Conservation (phyloP, 1,140 invertebrate genomes). For the Lasioglossum albipes region DNA sequence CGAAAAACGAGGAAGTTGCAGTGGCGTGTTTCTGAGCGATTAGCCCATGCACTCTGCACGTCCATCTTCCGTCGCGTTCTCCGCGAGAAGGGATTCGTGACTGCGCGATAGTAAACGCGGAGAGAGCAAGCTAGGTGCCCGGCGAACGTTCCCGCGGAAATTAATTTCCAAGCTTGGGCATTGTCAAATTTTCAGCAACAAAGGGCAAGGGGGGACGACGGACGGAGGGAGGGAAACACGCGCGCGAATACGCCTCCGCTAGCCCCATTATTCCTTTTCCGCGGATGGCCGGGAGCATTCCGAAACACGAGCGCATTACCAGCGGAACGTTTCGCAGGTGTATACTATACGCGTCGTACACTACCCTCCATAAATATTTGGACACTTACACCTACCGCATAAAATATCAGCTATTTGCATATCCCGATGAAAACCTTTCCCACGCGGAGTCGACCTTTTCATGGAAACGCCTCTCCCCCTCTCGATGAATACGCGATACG, state of each 20-base stretch:
- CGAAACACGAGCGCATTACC: neutral
- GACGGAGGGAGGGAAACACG: neutral
- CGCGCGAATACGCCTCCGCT: constrained; percentile 3
- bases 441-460: no score
- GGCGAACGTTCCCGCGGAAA: constrained; percentile 31
- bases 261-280: constrained; percentile 19
- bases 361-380: no score
- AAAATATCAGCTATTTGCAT: no score
- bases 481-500: no score
- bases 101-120: neutral
- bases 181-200: constrained; percentile 50
- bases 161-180: constrained; percentile 50
- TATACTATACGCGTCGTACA: no score
- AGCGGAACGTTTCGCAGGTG: neutral
- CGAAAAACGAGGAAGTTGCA: neutral
- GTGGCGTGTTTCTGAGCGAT: constrained; percentile 39
- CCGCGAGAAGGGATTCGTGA: neutral
- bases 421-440: no score
- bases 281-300: neutral
- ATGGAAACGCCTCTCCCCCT: no score
- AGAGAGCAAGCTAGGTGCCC: neutral
- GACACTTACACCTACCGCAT: no score
- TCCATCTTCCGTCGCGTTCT: constrained; percentile 3
- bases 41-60: neutral
- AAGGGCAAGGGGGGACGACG: no score